These are phyloP conservation scores for Odocoileus virginianus DNA, from an alignment of 2,113 vertebrate genomes.

Conservation along the genomic window DNA sequence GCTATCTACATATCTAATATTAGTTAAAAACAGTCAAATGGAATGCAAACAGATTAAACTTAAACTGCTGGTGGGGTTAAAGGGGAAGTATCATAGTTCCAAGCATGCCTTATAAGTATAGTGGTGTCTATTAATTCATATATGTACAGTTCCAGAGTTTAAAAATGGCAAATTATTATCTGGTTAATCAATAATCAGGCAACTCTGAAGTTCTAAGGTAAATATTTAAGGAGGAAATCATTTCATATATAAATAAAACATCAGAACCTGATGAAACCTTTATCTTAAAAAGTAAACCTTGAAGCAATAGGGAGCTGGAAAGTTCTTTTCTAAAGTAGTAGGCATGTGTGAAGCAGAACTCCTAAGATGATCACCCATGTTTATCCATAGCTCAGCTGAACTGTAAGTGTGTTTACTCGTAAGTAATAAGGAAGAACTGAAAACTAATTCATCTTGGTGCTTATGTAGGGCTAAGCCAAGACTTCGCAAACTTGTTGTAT, in stretches of 20 bases:
- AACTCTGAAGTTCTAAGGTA: not conserved
- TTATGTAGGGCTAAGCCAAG: not conserved
- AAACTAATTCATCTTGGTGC: not conserved
- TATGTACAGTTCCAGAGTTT: not conserved
- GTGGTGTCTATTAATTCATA: not conserved
- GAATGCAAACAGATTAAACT: not conserved
- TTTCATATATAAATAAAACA: not conserved
- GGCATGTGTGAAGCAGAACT: not conserved
- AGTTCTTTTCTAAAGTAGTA: not conserved
- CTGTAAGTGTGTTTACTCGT: not conserved
- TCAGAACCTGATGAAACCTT: not conserved
- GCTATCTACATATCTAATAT: not conserved
- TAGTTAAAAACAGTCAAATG: not conserved
- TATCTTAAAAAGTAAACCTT: not conserved
- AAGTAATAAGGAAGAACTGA: not conserved
- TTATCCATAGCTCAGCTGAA: not conserved
- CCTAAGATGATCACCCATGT: not conserved
- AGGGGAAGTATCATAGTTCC: not conserved
- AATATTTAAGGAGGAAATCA: not conserved
- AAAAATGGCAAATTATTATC: not conserved
- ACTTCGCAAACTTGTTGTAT: not conserved
- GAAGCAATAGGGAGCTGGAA: not conserved
- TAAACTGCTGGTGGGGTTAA: not conserved
- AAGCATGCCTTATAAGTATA: not conserved
- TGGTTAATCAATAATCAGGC: not conserved